Conservation (phyloP, 2,113 vertebrate species). For the Petrocephalus microphthalmus region DNA sequence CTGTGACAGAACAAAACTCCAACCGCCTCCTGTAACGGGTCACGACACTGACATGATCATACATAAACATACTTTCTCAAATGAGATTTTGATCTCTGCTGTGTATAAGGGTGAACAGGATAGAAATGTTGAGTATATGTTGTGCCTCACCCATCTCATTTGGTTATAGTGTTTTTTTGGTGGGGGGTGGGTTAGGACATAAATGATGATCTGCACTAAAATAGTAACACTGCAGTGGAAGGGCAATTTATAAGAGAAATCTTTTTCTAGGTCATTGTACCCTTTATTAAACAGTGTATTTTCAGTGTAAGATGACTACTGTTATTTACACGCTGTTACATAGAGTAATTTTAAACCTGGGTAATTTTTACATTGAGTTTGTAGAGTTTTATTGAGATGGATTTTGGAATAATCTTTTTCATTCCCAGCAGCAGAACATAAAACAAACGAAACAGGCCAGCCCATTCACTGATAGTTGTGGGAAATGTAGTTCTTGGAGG, state of each 20-base stretch:
- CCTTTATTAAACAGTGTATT: neutral
- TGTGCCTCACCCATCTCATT: neutral
- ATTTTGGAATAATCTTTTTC: neutral
- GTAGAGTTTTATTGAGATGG: neutral
- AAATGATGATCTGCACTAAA: neutral
- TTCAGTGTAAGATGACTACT: neutral
- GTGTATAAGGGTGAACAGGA: neutral
- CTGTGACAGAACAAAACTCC: neutral
- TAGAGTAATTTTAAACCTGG: neutral
- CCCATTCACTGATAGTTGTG: neutral
- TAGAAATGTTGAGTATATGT: neutral
- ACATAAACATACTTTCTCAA: neutral
- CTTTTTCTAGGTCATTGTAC: slow-evolving; percentile 3
- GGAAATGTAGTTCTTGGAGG: neutral
- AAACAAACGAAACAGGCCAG: neutral
- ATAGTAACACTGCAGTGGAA: slow-evolving; percentile 4
- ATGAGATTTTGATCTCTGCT: neutral
- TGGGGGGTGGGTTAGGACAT: neutral
- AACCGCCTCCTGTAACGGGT: neutral
- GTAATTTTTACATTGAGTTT: neutral
- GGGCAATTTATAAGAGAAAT: neutral
- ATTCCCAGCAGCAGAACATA: neutral
- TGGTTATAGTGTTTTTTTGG: neutral
- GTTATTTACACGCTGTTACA: neutral
- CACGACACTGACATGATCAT: neutral